Evolutionary conservation across 2,888 invertebrate species (phyloP), one percentile per base, ranked within the genome.

Genomic region (Thecocarcelia acutangulata): DNA sequence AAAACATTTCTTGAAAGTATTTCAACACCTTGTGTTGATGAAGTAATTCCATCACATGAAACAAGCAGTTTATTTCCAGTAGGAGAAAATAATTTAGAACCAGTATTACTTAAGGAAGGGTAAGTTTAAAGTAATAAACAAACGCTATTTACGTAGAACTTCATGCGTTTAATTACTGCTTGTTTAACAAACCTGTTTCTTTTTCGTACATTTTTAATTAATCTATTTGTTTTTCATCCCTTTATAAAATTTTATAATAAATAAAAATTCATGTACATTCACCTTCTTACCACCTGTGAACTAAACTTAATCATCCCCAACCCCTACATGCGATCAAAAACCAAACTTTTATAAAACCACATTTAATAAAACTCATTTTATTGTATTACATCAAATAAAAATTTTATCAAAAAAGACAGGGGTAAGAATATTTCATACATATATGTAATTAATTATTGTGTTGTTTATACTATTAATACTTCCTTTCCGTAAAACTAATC

Each of bases 71-170:
- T 86, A 83, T 85, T 86, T 59, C 85, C 87, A 48, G 83, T 86
- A 81, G 86, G 86, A 64, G 85, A 85, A 70, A 87, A 86, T 79
- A 86, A 86, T 80, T 84, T 89, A 64, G 90, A 91, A 86, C 96
- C 97, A 59, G 95, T 97, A 84, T 93, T 96, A 86, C 93, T 97
- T 63, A 97, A 97, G 92, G 97, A 97, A 93, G 97, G 97, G 97
- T 97, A 91, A 93, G 95, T 92, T 44, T 5, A 61, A 0, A 48
- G 50, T 37, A 12, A 40, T 54, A 6, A 3, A 1, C 12, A 54
- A 9, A 1, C 19, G 8, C 2, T 33, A 15, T 54, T 54, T 11
- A 5, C 24, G 24, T 37, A 17, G 37, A 3, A 15, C 8, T 28
- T n/a, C 9, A 56, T 12, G 12, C 5, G 24, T 24, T 24, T 24